phyloP scores from a whole-genome alignment of 92 coral and sea anemone species.

The Epizoanthus rinbou region DNA sequence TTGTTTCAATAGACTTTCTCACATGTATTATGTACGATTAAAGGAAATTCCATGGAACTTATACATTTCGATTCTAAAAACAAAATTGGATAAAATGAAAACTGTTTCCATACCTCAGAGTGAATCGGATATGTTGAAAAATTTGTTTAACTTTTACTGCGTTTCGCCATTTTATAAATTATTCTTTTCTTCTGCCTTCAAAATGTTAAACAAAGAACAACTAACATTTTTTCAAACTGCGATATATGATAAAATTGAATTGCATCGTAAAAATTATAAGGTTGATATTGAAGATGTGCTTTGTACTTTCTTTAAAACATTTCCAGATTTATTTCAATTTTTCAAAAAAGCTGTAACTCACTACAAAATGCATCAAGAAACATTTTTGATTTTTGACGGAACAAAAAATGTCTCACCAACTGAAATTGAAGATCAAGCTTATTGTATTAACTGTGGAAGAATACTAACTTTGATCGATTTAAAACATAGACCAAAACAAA shows the following conservation, averaged over 20 bases:
- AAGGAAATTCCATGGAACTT: background rate
- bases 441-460: slow-evolving; percentile 2
- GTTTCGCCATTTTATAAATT: background rate
- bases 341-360: background rate
- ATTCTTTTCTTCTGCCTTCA: background rate
- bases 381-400: background rate
- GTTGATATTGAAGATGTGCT: background rate
- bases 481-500: slow-evolving; percentile 1
- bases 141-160: background rate
- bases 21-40: background rate
- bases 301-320: background rate
- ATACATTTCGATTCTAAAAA: background rate
- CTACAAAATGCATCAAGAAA: background rate
- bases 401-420: background rate
- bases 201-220: background rate
- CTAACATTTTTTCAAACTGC: background rate
- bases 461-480: background rate
- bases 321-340: background rate
- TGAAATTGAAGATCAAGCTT: background rate
- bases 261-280: background rate
- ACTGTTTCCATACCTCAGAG: background rate
- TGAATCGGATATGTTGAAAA: background rate
- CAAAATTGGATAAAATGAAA: background rate
- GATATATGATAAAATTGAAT: background rate
- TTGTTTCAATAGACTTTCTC: background rate